These are phyloP conservation scores for Drosophila stalkeri DNA, from an alignment of 2,888 invertebrate genomes.

Conservation along the genomic window DNA sequence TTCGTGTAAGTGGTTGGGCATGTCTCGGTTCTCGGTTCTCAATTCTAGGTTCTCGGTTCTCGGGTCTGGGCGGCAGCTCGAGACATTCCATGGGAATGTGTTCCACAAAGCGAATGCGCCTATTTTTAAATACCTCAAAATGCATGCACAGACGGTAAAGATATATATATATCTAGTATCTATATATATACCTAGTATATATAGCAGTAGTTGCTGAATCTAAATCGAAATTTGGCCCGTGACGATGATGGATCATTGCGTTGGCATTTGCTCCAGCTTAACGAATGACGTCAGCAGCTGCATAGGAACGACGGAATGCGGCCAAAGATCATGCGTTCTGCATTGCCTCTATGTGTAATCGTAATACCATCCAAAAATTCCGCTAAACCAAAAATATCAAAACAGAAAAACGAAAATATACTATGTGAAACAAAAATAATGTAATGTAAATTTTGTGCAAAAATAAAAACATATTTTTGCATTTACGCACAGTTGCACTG, in stretches of 20 bases:
- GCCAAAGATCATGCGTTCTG: constrained; percentile 18
- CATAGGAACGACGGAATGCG: constrained; percentile 24
- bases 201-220: constrained; percentile 9
- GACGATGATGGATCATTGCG: constrained; percentile 53
- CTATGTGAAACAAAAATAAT: neutral
- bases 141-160: constrained; percentile 34
- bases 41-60: neutral
- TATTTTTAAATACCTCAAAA: constrained; percentile 51
- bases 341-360: constrained; percentile 15
- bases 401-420: neutral
- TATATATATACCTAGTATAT: neutral
- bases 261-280: constrained; percentile 51
- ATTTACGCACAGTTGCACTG: constrained; percentile 44
- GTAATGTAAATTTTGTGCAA: constrained; percentile 16
- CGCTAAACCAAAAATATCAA: constrained; percentile 36
- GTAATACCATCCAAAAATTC: constrained; percentile 24
- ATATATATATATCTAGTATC: neutral
- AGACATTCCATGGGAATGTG: constrained; percentile 45
- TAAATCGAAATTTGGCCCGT: constrained; percentile 38
- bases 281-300: constrained; percentile 59
- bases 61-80: constrained; percentile 11
- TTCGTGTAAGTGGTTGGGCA: constrained; percentile 3
- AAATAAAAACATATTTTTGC: constrained; percentile 50
- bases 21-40: neutral
- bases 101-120: constrained; percentile 20